Percentiles rank a stretch among this genome's conserved stretches.
Evolutionary conservation across 2,113 vertebrate species (phyloP).

Genomic region (Hippopotamus amphibius): DNA sequence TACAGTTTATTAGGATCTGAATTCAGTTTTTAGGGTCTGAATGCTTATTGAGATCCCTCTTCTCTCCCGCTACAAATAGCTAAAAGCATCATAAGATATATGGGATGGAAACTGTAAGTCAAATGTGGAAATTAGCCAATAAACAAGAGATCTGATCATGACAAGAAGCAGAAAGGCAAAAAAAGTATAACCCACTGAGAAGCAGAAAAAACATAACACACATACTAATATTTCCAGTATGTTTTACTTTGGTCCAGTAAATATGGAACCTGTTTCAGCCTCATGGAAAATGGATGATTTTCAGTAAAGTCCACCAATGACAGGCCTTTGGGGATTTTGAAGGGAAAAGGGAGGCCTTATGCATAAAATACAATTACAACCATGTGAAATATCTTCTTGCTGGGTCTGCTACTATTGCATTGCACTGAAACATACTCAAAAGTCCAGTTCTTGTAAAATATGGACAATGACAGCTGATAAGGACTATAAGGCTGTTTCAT

Average conservation of each 20-base stretch:
- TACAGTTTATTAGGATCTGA: neutral
- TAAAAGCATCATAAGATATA: neutral
- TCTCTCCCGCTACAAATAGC: neutral
- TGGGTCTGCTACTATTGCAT: neutral
- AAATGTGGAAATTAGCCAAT: constrained; percentile 22
- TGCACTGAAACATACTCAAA: constrained; percentile 5
- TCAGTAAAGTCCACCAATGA: neutral
- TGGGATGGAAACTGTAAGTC: neutral
- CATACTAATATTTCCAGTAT: neutral
- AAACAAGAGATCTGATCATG: constrained; percentile 41
- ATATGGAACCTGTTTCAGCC: neutral
- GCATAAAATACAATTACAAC: constrained; percentile 56
- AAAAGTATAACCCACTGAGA: neutral
- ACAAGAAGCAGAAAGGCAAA: neutral
- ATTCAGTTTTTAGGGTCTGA: neutral
- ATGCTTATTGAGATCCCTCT: neutral
- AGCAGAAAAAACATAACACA: neutral
- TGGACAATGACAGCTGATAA: constrained; percentile 49
- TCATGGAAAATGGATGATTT: constrained; percentile 63
- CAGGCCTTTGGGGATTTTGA: constrained; percentile 21
- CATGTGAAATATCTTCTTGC: constrained; percentile 17
- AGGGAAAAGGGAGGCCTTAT: neutral
- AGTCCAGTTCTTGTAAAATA: constrained; percentile 56
- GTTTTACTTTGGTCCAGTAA: neutral
- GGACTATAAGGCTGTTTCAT: neutral